Percentiles rank a stretch among this genome's conserved stretches.
Evolutionary conservation across 2,113 vertebrate species (phyloP).

Genomic region (Trochalopteron elliotii): DNA sequence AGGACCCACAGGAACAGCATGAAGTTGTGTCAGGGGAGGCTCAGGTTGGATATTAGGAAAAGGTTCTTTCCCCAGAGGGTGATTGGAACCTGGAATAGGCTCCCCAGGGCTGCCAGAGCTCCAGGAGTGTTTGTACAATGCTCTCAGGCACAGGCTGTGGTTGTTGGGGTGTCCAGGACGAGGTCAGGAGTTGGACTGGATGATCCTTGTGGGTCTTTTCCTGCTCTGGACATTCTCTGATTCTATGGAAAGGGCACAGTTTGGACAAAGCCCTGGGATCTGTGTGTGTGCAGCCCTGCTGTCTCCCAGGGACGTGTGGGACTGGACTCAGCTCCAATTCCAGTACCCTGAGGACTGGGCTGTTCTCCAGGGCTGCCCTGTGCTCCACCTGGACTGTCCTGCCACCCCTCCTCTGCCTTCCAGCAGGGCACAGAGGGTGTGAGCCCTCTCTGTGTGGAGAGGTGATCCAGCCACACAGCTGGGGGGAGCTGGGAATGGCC

Average conservation of each 20-base stretch:
- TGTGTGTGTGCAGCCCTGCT: neutral
- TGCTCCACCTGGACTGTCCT: neutral
- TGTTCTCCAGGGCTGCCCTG: neutral
- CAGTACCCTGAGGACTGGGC: neutral
- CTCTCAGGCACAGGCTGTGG: neutral
- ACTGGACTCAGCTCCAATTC: neutral
- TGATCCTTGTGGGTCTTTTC: neutral
- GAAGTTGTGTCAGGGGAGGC: neutral
- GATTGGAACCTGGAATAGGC: neutral
- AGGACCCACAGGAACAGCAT: neutral
- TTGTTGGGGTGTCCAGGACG: neutral
- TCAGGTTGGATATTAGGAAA: neutral
- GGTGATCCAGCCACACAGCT: rapidly evolving
- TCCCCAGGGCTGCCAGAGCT: neutral
- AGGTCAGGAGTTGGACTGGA: neutral
- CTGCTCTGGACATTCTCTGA: neutral
- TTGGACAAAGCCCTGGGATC: neutral
- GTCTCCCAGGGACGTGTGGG: rapidly evolving
- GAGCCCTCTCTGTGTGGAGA: neutral
- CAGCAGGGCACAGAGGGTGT: neutral
- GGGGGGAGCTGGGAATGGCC: neutral
- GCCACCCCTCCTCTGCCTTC: neutral
- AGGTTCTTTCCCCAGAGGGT: neutral
- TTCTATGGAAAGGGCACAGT: neutral
- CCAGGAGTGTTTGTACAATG: rapidly evolving